Base-by-base conservation (phyloP, 1,140 invertebrate genomes). In the Lepidurus apus region DNA sequence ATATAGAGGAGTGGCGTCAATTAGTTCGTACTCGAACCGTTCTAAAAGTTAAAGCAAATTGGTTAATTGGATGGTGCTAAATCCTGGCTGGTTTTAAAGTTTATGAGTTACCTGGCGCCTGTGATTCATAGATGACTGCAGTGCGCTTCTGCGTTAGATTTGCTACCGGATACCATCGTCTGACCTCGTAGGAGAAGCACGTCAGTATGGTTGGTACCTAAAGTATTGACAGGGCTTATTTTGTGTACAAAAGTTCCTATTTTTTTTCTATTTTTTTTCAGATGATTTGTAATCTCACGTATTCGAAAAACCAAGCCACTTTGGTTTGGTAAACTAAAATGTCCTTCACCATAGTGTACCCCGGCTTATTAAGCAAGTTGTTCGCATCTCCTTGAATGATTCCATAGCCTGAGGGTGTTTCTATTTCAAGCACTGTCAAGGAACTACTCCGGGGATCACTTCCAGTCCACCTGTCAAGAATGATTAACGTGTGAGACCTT, bases 101-200 rank as follows among this genome's bases (percentile, higher is more conserved):
- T 34, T 5, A 53, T 77, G 24, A 78, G 74, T 82, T 84, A 89
- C 89, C 88, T 84, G 89, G 87, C 79, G 88, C 86, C 83, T 89
- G 89, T 45, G 87, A 86, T 83, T 90, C 89, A 82, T 89, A 90
- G 4, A 90, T 84, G 34, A 86, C 84, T 44, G 89, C 87, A 80
- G 86, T 86, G 81, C 89, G 85, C 76, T 87, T 85, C n/a, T 85
- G 84, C 7, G 89, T 88, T 81, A 88, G 83, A 82, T 90, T 90
- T 17, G 89, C 89, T 1, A 90, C 88, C 7, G 89, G 89, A 82
- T 86, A 88, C 87, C 88, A 90, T 45, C 89, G 82, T 74, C 85
- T 84, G 11, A 88, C 85, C 34, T 83, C 84, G 80, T 86, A 86
- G 77, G 86, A 84, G 80, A 87, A 86, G 78, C 87, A 87, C 0